Evolutionary conservation across 2,888 invertebrate species (phyloP).

Genomic region (Caenorhabditis imperialis): DNA sequence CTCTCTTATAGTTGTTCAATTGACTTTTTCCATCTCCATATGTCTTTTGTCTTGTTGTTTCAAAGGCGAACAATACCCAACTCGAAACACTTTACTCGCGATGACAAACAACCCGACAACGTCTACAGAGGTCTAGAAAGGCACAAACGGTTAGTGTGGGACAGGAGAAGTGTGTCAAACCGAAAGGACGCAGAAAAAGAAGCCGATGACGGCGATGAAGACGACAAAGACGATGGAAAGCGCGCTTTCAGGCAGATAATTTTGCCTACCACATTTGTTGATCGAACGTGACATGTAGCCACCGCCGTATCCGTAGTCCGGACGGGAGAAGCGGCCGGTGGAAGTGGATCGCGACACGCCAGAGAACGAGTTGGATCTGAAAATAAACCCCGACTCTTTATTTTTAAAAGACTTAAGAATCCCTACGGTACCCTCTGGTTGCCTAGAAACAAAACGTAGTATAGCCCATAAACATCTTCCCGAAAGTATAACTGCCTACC

Average conservation of each 20-base stretch:
- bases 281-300: constrained; percentile 76
- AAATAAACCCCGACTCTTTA: too few relatives aligned
- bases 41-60: constrained; percentile 11
- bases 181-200: constrained; percentile 51
- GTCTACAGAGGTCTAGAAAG: constrained; percentile 23
- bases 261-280: constrained; percentile 71
- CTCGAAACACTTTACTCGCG: constrained; percentile 41
- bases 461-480: too few relatives aligned
- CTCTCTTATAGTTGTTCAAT: too few relatives aligned
- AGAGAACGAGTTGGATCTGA: constrained; percentile 72
- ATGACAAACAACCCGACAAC: constrained; percentile 52
- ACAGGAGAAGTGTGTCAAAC: constrained; percentile 27
- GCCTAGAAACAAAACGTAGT: too few relatives aligned
- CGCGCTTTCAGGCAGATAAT: constrained; percentile 44
- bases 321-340: constrained; percentile 62
- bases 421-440: too few relatives aligned
- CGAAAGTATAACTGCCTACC: constrained; percentile 8
- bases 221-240: constrained; percentile 43
- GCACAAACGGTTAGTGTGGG: constrained; percentile 18
- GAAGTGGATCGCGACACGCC: constrained; percentile 61
- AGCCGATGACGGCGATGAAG: constrained; percentile 50
- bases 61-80: constrained; percentile 20
- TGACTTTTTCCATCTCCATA: constrained; percentile 3
- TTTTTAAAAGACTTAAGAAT: too few relatives aligned
- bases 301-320: constrained; percentile 75